Evolutionary conservation across 2,113 vertebrate species (phyloP), one percentile per base, ranked within the genome.

Genomic region (Paratilapia polleni): DNA sequence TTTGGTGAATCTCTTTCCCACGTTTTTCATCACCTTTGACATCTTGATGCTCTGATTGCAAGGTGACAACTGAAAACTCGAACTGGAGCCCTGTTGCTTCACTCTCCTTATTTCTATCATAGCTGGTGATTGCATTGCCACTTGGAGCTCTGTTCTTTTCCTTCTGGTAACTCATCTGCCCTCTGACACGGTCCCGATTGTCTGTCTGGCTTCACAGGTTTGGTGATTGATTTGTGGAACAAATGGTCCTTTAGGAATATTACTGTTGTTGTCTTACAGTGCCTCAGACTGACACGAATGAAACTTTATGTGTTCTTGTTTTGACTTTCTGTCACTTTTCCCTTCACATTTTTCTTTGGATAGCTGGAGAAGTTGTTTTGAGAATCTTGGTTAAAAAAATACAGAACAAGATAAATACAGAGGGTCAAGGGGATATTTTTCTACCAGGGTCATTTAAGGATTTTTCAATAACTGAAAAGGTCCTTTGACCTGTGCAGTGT

Each of bases 61-160:
- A 52, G 80, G 43, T 74, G 56, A 54, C 74, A 80, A 92, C 82
- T 85, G 80, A 89, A 85, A 84, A 59, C 4, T 52, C 52, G 47
- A 82, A 87, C 54, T 81, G 85, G 70, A 63, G 59, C 63, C 24
- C 13, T 64, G 81, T 81, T 70, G 19, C 6, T 89, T 66, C 77
- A 86, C 80, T 75, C 56, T 36, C 8, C 28, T 90, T 77, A 77
- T 88, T 90, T 91, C 85, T 62, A 81, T 89, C 81, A 82, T 43
- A 58, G 79, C 79, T 19, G 49, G 77, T 91, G 90, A 90, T 91
- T 93, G 88, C 78, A 15, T 59, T 58, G 74, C 77, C 85, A 88
- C 83, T 84, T 85, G 74, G 77, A 76, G 77, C 78, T 49, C 36
- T 3, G 58, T 63, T 77, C 81, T 80, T 80, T 77, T 75, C 82